Evolutionary conservation across 1,140 invertebrate species (phyloP), one percentile per base, ranked within the genome.

Genomic region (Hyles euphorbiae): DNA sequence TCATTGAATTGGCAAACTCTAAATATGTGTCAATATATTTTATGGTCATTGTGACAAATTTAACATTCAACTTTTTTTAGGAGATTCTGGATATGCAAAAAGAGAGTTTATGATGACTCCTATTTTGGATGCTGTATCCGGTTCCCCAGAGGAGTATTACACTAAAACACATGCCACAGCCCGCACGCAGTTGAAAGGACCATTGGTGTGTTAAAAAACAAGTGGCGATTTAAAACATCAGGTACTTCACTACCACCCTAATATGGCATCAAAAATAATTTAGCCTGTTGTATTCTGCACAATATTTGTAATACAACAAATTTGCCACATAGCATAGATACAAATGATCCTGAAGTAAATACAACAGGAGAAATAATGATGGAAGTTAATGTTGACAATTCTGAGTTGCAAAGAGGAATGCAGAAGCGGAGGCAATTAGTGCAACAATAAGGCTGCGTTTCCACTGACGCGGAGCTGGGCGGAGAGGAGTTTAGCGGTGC

Each of bases 41-140:
- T 59, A 40, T 11, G 5, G 36, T 40, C 10, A n/a, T n/a, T 33
- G 3, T 34, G 36, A 45, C 43, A n/a, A 43, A 34, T 46, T 47
- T n/a, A 6, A 5, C 8, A 40, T 40, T 8, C 8, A 5, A 8
- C 8, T 40, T 40, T 46, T 60, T 65, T 34, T 11, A 61, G 55
- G 55, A 36, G 62, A 65, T 53, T 72, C 62, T n/a, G 64, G 60
- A 49, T 72, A 72, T 51, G 8, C 65, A 0, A 65, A 65, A 48
- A 58, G 67, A 5, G 9, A 1, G 2, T 65, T 58, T 34, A 34
- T 67, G 46, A 72, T 73, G 70, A 61, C 60, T 11, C 71, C 71
- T 3, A 53, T 70, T 9, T 1, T 58, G 10, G 32, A 58, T 56
- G 57, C 63, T 50, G 5, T 5, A 10, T 32, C 5, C 6, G 55